Base-by-base conservation (phyloP, 2,113 vertebrate species). In the Serinus canaria region DNA sequence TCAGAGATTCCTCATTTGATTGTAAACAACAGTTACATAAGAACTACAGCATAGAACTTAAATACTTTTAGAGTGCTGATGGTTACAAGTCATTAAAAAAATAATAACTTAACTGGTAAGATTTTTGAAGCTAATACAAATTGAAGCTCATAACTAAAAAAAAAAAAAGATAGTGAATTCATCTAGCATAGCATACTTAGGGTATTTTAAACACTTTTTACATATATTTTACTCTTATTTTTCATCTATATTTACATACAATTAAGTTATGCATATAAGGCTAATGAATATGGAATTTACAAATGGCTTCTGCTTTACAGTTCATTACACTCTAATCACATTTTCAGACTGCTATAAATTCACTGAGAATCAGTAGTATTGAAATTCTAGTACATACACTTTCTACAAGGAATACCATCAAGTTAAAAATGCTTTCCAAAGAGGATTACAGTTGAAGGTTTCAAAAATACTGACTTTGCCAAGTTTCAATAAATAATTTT, bases 401-500 rank as follows among this genome's bases (percentile, higher is more conserved):
- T 90, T 80, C 90, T 90, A 96, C 84, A 94, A 96, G 9, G 4
- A 91, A 94, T 9, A 86, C 44, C 52, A 70, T 56, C 73, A 86
- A 78, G 83, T 64, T 95, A 92, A 94, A 96, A 96, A 95, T 13
- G 53, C 53, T 94, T 91, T 92, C 64, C 69, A 46, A 92, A 92
- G 79, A 94, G 66, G 50, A 83, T 56, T 90, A 84, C 76, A 89
- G 28, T 44, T 70, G n/a, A 88, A 90, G 47, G 53, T 68, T 94
- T 92, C 58, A 95, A 93, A 94, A 96, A 94, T 84, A 96, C 80
- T 93, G 68, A 83, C 91, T 94, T 56, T 75, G 76, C 80, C 77
- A 78, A 89, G 69, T 77, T 92, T 80, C 80, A 95, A 95, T 95
- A 94, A 94, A 81, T 95, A 88, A 91, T 74, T 95, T 95, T 74